Percentiles rank a stretch among this genome's conserved stretches.
Evolutionary conservation across 2,113 vertebrate species (phyloP).

Genomic region (Podocnemis expansa): DNA sequence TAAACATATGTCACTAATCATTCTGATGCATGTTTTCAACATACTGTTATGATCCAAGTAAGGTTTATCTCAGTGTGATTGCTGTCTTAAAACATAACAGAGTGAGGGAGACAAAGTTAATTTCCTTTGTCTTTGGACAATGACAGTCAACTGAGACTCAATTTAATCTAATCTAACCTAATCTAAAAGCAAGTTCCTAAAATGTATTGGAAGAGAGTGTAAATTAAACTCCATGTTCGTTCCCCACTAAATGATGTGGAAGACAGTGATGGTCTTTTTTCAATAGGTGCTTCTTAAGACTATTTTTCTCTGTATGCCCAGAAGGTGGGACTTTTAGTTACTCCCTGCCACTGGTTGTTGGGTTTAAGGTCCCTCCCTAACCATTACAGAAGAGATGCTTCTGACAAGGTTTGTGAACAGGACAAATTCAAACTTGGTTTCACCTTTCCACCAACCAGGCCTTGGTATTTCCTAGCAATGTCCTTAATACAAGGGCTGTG

Average conservation of each 20-base stretch:
- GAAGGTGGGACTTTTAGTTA: background rate
- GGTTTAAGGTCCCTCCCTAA: background rate
- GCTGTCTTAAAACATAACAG: background rate
- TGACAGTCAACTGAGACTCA: background rate
- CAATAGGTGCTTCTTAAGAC: background rate
- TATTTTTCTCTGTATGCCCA: background rate
- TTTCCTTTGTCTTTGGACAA: background rate
- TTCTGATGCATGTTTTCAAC: background rate
- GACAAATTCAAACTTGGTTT: background rate
- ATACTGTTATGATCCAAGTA: background rate
- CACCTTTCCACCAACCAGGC: too few species aligned
- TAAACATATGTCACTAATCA: too few species aligned
- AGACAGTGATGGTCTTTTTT: background rate
- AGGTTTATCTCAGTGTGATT: rapidly evolving
- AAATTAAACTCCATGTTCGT: background rate
- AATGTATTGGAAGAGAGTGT: background rate
- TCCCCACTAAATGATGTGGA: background rate
- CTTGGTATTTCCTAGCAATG: background rate
- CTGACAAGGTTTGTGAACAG: background rate
- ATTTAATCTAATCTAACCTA: rapidly evolving
- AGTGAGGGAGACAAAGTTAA: background rate
- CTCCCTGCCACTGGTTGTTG: too few species aligned
- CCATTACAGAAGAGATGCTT: background rate
- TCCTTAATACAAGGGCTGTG: too few species aligned
- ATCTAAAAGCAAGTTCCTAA: rapidly evolving